Evolutionary conservation across 1,140 invertebrate genomes (phyloP), one percentile per base, ranked within the genome.

Genomic region (Ceratina australensis): DNA sequence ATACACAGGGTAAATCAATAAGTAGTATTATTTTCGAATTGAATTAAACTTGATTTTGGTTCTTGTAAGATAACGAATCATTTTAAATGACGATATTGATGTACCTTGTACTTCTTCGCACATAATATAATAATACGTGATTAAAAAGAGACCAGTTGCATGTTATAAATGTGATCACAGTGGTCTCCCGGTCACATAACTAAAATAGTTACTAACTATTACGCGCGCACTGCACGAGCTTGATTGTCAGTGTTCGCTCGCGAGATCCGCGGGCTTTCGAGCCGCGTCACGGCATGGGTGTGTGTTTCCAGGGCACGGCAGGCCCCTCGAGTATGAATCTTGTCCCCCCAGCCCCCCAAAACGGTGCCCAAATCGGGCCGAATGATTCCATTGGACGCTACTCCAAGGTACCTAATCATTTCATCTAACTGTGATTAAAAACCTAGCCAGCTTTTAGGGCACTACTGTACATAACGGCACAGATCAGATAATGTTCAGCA

Each of bases 321-420:
- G 85, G 76, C 79, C 82, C 85, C 72, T 86, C 84, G 80, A 86
- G 84, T 83, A 86, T 86, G 85, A 83, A 86, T 86, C 79, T 86
- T 81, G 84, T 77, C 63, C 82, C 82, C 85, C 75, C 81, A 86
- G 85, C 85, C 79, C 82, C 73, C 50, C 75, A 75, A 86, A 86
- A 82, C 72, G 76, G 69, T 81, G 82, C 79, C 85, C 81, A 86
- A 83, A 86, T 68, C 72, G 79, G 82, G 60, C 85, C 79, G 33
- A 86, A 86, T 84, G 85, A 86, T 82, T 86, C 85, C 78, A 86
- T 86, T 57, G 85, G 85, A 86, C 85, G 85, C 82, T 84, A 79
- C 80, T 86, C 85, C 54, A 86, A 86, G 85, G 85, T 86, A 86
- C 67, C 84, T 86, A 86, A 68, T 71, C 68, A 81, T 86, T 84